Evolutionary conservation across 2,797 vertebrate genomes (phyloP).

Genomic region (Chromobotia macracanthus): DNA sequence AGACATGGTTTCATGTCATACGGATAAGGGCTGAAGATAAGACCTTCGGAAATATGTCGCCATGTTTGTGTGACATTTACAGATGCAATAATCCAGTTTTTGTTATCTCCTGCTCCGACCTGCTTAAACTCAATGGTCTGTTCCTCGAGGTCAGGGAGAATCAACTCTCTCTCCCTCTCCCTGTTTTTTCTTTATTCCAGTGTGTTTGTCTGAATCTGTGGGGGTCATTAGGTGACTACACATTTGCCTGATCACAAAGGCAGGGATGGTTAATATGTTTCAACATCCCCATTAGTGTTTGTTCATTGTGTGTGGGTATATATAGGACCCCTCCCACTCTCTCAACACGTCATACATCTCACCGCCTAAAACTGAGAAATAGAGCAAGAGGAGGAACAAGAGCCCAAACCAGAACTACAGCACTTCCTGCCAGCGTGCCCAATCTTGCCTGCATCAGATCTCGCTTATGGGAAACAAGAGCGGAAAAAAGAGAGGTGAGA

Average conservation of each 20-base stretch:
- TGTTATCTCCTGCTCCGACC: slow-evolving; percentile 9
- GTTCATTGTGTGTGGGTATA: slow-evolving; percentile 30
- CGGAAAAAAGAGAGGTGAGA: slow-evolving; percentile 17
- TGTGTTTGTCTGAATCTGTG: slow-evolving; percentile 50
- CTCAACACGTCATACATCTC: slow-evolving; percentile 69
- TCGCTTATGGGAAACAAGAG: slow-evolving; percentile 60
- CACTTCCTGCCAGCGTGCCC: slow-evolving; percentile 76
- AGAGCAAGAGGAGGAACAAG: slow-evolving; percentile 33
- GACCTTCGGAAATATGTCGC: slow-evolving; percentile 32
- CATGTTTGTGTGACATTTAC: slow-evolving; percentile 42
- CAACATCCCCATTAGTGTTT: slow-evolving; percentile 76
- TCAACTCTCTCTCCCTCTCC: slow-evolving; percentile 18
- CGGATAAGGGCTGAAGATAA: slow-evolving; percentile 53
- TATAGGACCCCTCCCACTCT: slow-evolving; percentile 36
- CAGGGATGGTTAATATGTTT: slow-evolving; percentile 81
- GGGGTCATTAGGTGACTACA: slow-evolving; percentile 80
- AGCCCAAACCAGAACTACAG: slow-evolving; percentile 31
- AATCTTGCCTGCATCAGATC: slow-evolving; percentile 74
- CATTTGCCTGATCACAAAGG: slow-evolving; percentile 79
- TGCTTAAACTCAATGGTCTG: slow-evolving; percentile 35
- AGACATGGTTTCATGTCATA: slow-evolving; percentile 52
- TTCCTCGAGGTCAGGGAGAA: slow-evolving; percentile 36
- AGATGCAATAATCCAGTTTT: slow-evolving; percentile 40
- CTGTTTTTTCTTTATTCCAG: slow-evolving; percentile 34
- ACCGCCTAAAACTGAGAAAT: slow-evolving; percentile 60